Evolutionary conservation across 2,113 vertebrate species (phyloP), one percentile per base, ranked within the genome.

Genomic region (Tapirus terrestris): DNA sequence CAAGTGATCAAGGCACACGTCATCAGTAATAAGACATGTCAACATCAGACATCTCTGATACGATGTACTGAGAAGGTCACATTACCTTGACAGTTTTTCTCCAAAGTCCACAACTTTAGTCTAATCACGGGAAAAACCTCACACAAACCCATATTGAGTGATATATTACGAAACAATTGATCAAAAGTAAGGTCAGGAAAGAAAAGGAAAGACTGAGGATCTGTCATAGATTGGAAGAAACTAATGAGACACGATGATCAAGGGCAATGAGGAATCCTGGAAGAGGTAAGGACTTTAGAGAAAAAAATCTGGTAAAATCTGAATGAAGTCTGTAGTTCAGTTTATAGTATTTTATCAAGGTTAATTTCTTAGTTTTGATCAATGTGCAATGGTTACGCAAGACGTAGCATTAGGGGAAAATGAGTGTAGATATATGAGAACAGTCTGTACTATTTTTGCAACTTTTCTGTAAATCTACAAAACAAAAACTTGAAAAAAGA

Each of bases 181-280:
- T 86, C 36, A 97, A 92, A 86, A 76, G 86, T 72, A 94, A 94
- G 45, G 51, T 89, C 48, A 85, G 13, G 10, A 91, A 91, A 87
- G 33, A 63, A 25, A 25, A 89, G 29, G 39, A 43, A 60, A 43
- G n/a, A 63, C 56, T 94, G 33, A 96, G 7, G 63, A 83, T 36
- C 21, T 75, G 48, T n/a, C 53, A 65, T 3, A 89, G 31, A 39
- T 2, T 25, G 1, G 10, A 48, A 33, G 18, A 89, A 31, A 84
- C n/a, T 70, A 53, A 33, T 45, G 18, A n/a, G 65, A 72, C 27
- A 70, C 18, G 3, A n/a, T 68, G 45, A 79, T 48, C 65, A 93
- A 33, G 21, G 85, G n/a, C 6, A 61, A 7, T 23, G 25, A 23
- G 31, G 27, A 73, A 65, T 36, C 6, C 7, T 60, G 31, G 7